Evolutionary conservation across 2,888 invertebrate genomes (phyloP).

Genomic region (Polylopha cassiicola): DNA sequence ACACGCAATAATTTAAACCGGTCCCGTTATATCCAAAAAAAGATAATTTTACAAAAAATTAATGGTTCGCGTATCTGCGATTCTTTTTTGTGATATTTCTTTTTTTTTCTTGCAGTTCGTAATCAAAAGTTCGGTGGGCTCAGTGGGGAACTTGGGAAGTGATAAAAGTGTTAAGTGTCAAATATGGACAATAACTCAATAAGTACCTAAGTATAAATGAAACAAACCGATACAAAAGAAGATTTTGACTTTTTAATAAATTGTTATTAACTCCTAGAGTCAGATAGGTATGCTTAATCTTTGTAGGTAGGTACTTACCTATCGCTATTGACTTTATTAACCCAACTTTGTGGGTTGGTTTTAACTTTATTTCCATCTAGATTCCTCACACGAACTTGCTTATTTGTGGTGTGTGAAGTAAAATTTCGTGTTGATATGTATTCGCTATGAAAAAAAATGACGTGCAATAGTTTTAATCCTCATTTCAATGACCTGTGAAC

Average conservation of each 20-base stretch:
- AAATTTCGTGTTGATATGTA: slow-evolving; percentile 22
- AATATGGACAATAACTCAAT: no score
- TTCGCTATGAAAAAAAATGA: slow-evolving; percentile 24
- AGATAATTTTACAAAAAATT: slow-evolving; percentile 49
- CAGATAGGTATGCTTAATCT: no score
- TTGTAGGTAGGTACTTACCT: no score
- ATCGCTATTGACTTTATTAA: slow-evolving; percentile 9
- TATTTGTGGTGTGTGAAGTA: slow-evolving; percentile 21
- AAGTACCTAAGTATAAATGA: no score
- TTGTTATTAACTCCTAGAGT: no score
- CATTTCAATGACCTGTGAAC: slow-evolving; percentile 40
- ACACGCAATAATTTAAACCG: slow-evolving; percentile 66
- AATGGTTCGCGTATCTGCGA: slow-evolving; percentile 69
- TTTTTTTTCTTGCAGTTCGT: slow-evolving; percentile 49
- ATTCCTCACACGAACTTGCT: slow-evolving; percentile 9
- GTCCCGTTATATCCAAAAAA: slow-evolving; percentile 65
- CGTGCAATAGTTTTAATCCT: slow-evolving; percentile 34
- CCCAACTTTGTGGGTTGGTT: not conserved
- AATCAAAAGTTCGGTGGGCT: slow-evolving; percentile 56
- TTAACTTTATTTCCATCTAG: slow-evolving; percentile 12
- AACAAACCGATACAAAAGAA: no score
- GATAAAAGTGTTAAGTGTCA: slow-evolving; percentile 27
- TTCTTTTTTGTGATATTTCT: slow-evolving; percentile 45
- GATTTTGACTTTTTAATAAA: no score
- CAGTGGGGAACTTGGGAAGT: slow-evolving; percentile 50